Percentiles rank a stretch among this genome's conserved stretches.
These are phyloP conservation scores for Eidolon helvum DNA, from an alignment of 2,113 vertebrate species.

Conservation along the genomic window DNA sequence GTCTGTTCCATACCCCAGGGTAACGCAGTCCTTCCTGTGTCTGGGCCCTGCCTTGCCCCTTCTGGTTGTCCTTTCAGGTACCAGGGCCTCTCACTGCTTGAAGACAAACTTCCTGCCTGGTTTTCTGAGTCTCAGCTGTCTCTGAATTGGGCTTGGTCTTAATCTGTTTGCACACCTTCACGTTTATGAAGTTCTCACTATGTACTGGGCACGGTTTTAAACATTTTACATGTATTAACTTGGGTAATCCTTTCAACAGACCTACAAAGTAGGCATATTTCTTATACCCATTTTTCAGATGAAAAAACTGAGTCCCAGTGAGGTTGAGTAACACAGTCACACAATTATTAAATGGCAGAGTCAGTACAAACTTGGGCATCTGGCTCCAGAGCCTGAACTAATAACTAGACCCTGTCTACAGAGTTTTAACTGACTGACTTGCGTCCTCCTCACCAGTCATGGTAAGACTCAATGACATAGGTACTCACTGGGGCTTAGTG, in stretches of 20 bases:
- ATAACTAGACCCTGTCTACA: background rate
- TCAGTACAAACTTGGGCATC: background rate
- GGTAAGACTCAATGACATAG: background rate
- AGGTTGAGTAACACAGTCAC: background rate
- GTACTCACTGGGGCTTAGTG: background rate
- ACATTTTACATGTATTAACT: background rate
- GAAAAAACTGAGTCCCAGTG: background rate
- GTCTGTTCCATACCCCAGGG: background rate
- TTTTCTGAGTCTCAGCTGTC: background rate
- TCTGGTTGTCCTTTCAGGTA: background rate
- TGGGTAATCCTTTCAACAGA: background rate
- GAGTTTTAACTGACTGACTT: background rate
- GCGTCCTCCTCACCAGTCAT: background rate
- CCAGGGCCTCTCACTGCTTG: background rate
- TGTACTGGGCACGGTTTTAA: background rate
- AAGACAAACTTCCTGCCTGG: background rate
- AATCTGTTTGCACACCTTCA: background rate
- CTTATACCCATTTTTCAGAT: background rate
- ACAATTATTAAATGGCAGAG: background rate
- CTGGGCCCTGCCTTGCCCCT: background rate
- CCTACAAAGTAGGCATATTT: background rate
- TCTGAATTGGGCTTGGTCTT: background rate
- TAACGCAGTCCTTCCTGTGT: fast-evolving
- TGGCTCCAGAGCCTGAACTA: background rate
- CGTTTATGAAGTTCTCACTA: background rate